Evolutionary conservation across 2,888 invertebrate genomes (phyloP).

Genomic region (Chloromyia formosa): DNA sequence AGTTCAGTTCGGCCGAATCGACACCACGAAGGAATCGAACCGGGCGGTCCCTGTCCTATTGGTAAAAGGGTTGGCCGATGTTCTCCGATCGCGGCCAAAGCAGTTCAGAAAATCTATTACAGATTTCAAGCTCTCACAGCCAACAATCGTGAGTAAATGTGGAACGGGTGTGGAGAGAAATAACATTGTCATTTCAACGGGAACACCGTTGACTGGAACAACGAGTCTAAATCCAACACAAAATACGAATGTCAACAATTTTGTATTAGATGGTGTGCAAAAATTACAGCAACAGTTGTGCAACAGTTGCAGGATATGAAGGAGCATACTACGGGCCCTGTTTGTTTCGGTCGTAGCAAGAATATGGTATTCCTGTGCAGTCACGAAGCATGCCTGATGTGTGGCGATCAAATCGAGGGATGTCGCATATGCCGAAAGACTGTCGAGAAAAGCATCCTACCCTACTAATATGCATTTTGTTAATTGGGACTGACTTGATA

Average conservation of each 20-base stretch:
- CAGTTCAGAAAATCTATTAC: no score
- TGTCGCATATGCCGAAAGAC: constrained; percentile 98
- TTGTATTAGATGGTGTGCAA: constrained; percentile 82
- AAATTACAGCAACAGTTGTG: no score
- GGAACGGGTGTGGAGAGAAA: no score
- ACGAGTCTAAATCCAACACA: constrained; percentile 61
- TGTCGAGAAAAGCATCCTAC: constrained; percentile 93
- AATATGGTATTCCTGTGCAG: constrained; percentile 99
- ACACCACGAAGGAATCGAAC: no score
- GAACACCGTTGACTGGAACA: constrained; percentile 54
- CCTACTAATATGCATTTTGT: constrained; percentile 65
- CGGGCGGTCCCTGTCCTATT: no score
- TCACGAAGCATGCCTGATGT: constrained; percentile 98
- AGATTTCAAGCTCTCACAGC: no score
- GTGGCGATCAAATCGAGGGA: constrained; percentile 96
- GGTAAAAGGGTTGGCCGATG: no score
- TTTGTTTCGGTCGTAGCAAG: constrained; percentile 95
- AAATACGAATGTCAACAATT: constrained; percentile 68
- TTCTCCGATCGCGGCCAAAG: no score
- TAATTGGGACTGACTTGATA: background rate
- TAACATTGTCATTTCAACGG: constrained; percentile 56
- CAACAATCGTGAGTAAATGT: no score
- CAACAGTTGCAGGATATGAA: constrained; percentile 97
- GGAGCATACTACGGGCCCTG: constrained; percentile 98
- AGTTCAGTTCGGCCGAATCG: no score